Conservation (phyloP, 2,888 invertebrate genomes). For the Omphaloscelis lunosa region DNA sequence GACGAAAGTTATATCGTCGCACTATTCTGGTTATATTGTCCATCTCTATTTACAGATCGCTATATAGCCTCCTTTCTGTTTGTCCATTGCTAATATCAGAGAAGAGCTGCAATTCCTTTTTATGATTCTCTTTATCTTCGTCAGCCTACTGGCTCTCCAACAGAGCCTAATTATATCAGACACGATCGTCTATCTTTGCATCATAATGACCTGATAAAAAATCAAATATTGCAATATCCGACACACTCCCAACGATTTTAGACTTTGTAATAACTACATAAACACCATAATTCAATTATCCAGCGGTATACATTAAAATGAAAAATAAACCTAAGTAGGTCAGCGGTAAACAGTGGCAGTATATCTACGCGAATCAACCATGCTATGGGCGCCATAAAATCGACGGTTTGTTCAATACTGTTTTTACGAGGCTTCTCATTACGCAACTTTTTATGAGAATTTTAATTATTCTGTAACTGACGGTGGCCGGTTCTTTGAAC, state of each 20-base stretch:
- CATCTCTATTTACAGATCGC: neutral
- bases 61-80: neutral
- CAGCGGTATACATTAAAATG: constrained; percentile 51
- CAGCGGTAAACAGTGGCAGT: constrained; percentile 61
- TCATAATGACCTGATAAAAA: constrained; percentile 28
- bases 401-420: constrained; percentile 44
- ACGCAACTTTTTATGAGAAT: constrained; percentile 22
- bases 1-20: neutral
- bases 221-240: constrained; percentile 29
- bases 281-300: constrained; percentile 34
- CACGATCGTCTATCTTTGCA: constrained; percentile 28
- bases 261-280: constrained; percentile 29
- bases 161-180: constrained; percentile 24
- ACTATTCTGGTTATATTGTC: neutral
- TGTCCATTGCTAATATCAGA: neutral
- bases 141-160: neutral
- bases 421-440: constrained; percentile 42
- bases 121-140: neutral
- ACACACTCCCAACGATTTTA: constrained; percentile 16
- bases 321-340: constrained; percentile 71
- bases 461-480: constrained; percentile 48
- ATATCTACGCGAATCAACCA: constrained; percentile 60
- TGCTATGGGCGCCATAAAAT: constrained; percentile 51
- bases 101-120: neutral
- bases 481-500: neutral